phyloP scores from a whole-genome alignment of 1,140 invertebrate genomes.

The Bombus polaris region DNA sequence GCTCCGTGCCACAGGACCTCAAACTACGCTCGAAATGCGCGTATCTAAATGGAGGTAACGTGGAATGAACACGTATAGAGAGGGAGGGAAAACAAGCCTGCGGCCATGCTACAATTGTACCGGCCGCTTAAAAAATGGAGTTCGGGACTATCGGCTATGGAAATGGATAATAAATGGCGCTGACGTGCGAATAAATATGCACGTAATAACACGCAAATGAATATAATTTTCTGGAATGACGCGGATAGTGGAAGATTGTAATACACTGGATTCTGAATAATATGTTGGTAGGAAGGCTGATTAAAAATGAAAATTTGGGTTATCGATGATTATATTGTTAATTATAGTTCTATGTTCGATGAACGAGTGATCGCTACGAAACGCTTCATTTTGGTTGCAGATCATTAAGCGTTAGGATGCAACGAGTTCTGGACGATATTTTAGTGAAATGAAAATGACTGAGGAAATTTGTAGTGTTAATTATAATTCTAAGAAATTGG shows the following conservation, averaged over 20 bases:
- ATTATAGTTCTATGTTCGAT: background rate
- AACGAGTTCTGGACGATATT: background rate
- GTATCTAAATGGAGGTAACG: constrained; percentile 56
- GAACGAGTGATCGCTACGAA: background rate
- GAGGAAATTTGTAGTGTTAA: background rate
- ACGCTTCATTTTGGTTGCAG: background rate
- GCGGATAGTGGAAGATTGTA: background rate
- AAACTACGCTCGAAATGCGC: constrained; percentile 32
- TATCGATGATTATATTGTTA: background rate
- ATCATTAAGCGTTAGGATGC: background rate
- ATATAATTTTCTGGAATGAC: background rate
- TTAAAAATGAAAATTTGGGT: background rate
- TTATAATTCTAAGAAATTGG: background rate
- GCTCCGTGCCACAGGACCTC: constrained; percentile 47
- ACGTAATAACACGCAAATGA: background rate
- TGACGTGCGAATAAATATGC: background rate
- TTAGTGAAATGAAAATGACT: background rate
- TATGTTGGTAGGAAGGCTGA: background rate
- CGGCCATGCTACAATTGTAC: background rate
- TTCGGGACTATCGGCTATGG: background rate
- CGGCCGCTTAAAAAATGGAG: background rate
- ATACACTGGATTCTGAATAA: background rate
- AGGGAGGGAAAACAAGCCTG: constrained; percentile 20
- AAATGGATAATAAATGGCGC: background rate
- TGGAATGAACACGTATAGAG: constrained; percentile 29